phyloP scores from a whole-genome alignment of 1,140 invertebrate species.

The Macrotrachela quadricornifera region DNA sequence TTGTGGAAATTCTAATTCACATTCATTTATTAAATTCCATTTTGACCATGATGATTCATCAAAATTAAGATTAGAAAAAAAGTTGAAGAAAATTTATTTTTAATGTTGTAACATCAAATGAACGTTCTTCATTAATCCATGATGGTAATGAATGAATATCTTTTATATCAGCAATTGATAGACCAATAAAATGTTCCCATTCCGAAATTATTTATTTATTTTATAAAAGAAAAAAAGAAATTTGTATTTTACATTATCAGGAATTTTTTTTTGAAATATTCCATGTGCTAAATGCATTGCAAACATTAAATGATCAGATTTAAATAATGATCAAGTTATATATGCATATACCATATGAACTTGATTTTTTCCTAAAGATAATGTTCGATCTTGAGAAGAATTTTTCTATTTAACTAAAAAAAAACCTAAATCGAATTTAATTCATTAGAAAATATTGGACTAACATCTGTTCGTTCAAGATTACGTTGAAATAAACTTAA shows the following conservation, averaged over 20 bases:
- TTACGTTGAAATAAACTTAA: constrained; percentile 49
- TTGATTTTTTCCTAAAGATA: constrained; percentile 8
- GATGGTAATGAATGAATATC: constrained; percentile 23
- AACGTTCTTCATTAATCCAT: constrained; percentile 45
- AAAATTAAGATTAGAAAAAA: constrained; percentile 40
- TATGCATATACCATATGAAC: constrained; percentile 43
- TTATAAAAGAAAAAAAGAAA: constrained; percentile 4
- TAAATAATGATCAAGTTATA: constrained; percentile 56
- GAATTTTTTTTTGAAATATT: constrained; percentile 42
- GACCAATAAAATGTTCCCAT: constrained; percentile 59
- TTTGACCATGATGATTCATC: constrained; percentile 42
- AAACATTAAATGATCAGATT: constrained; percentile 47
- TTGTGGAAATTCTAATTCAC: constrained; percentile 37
- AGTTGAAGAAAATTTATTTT: constrained; percentile 44
- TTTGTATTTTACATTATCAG: constrained; percentile 34
- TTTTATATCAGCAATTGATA: constrained; percentile 38
- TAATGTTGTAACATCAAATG: constrained; percentile 37
- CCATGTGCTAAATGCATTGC: constrained; percentile 46
- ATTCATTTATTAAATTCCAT: constrained; percentile 40
- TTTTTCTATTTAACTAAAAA: too few species aligned
- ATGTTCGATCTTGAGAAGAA: too few species aligned
- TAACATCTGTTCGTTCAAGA: constrained; percentile 27
- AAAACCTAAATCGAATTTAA: too few species aligned
- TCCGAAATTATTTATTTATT: constrained; percentile 34
- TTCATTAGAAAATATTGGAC: neutral